phyloP scores from a whole-genome alignment of 2,888 invertebrate species.

The Timandra comae region DNA sequence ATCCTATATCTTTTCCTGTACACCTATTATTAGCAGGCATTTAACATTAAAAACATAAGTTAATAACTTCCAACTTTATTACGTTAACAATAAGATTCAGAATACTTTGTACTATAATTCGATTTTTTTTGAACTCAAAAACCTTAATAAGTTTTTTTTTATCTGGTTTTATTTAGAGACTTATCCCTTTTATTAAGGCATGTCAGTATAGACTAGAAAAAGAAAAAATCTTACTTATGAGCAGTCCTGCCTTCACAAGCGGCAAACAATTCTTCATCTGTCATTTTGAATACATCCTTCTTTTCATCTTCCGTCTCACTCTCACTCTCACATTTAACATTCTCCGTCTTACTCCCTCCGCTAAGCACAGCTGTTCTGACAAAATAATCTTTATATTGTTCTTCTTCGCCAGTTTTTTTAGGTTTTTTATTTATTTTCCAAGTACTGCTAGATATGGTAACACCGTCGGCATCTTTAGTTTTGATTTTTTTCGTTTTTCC shows the following conservation, averaged over 20 bases:
- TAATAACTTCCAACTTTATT: no score
- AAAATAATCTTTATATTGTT: constrained; percentile 55
- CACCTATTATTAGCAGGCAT: neutral
- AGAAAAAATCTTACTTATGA: constrained; percentile 84
- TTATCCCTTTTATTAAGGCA: no score
- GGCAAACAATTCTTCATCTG: constrained; percentile 87
- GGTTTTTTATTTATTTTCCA: constrained; percentile 52
- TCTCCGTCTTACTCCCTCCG: constrained; percentile 43
- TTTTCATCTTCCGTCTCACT: constrained; percentile 40
- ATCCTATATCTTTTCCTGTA: no score
- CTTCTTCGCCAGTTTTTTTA: constrained; percentile 23
- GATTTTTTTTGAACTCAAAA: no score
- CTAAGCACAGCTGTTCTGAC: constrained; percentile 52
- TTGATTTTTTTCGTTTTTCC: constrained; percentile 63
- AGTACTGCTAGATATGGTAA: constrained; percentile 57
- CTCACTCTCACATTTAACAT: constrained; percentile 25
- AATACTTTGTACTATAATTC: no score
- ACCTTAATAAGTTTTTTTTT: no score
- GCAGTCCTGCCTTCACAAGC: constrained; percentile 89
- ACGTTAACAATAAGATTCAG: no score
- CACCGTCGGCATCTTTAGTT: constrained; percentile 42
- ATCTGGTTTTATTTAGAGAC: no score
- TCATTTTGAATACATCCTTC: constrained; percentile 60
- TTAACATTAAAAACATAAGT: no score
- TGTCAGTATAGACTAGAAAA: no score